Evolutionary conservation across 1,140 invertebrate genomes (phyloP), one percentile per base, ranked within the genome.

Genomic region (Phortica variegata): DNA sequence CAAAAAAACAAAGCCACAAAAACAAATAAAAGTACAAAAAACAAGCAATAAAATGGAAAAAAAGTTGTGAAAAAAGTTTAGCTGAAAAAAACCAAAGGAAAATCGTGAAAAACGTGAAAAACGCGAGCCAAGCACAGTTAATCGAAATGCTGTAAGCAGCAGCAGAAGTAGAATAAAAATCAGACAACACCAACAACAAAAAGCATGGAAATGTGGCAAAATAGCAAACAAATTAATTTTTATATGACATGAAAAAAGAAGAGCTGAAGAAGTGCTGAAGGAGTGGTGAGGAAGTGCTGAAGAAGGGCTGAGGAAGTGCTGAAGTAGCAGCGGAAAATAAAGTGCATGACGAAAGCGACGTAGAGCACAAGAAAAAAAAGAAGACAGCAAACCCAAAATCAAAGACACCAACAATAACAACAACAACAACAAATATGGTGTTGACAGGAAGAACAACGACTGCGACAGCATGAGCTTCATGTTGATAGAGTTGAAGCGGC

Each of bases 171-270:
- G 23, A 5, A 31, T 36, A 29, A 17, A 34, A 10, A 10, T 12
- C 17, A 33, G 49, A 19, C 17, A 2, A n/a, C 17, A 17, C 13
- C 2, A 17, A 36, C 7, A 13, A 10, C 20, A 29, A 31, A 43
- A 19, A 18, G 20, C 29, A 34, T 31, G 29, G 23, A n/a, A 45
- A 43, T 39, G 58, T 48, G 50, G 31, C 34, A 48, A 56, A 63
- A 65, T 57, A 65, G 56, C 65, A 68, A 68, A 68, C 65, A 68
- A 68, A 68, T 68, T 68, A 68, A 69, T 69, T 68, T 68, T 69
- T 68, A 68, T 68, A 63, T 68, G 63, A 68, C 60, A 68, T 68
- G 60, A 66, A 66, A 68, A 68, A 65, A 60, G 68, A 60, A 60
- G 60, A 68, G 45, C 53, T 56, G 63, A 63, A 56, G 60, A 62